Evolutionary conservation across 1,140 invertebrate genomes (phyloP).

Genomic region (Pogonognathellus flavescens): DNA sequence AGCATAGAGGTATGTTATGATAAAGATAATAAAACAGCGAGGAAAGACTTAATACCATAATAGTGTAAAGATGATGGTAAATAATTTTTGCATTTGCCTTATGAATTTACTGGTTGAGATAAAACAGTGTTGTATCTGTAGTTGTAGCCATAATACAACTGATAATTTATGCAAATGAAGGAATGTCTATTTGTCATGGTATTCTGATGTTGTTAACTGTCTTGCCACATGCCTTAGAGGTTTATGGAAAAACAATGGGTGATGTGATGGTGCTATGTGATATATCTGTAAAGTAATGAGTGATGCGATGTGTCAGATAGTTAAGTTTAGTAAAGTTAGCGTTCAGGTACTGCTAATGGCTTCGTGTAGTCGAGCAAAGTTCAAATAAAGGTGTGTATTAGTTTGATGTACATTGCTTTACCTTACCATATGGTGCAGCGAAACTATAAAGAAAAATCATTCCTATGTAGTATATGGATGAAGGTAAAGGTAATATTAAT

Average conservation of each 20-base stretch:
- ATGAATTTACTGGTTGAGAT: too few species aligned
- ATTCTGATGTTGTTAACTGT: background rate
- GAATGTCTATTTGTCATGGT: slow-evolving; percentile 48
- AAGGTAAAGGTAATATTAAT: background rate
- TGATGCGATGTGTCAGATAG: slow-evolving; percentile 32
- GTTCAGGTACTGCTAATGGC: slow-evolving; percentile 32
- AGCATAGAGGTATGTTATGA: too few species aligned
- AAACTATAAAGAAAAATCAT: too few species aligned
- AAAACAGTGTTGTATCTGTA: too few species aligned
- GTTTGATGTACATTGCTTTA: background rate
- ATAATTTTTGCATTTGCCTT: too few species aligned
- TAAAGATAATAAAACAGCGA: too few species aligned
- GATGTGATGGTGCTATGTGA: slow-evolving; percentile 29
- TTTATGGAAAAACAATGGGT: slow-evolving; percentile 23
- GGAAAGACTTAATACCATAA: too few species aligned
- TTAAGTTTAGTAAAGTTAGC: slow-evolving; percentile 33
- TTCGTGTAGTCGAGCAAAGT: slow-evolving; percentile 43
- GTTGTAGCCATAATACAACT: background rate
- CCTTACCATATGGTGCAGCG: too few species aligned
- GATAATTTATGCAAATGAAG: slow-evolving; percentile 48
- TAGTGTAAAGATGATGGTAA: too few species aligned
- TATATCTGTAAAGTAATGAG: slow-evolving; percentile 38
- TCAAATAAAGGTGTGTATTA: slow-evolving; percentile 41
- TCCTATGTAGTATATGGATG: background rate
- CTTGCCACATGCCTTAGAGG: slow-evolving; percentile 7